Evolutionary conservation across 2,888 invertebrate genomes (phyloP), one percentile per base, ranked within the genome.

Genomic region (Harpalus rufipes): DNA sequence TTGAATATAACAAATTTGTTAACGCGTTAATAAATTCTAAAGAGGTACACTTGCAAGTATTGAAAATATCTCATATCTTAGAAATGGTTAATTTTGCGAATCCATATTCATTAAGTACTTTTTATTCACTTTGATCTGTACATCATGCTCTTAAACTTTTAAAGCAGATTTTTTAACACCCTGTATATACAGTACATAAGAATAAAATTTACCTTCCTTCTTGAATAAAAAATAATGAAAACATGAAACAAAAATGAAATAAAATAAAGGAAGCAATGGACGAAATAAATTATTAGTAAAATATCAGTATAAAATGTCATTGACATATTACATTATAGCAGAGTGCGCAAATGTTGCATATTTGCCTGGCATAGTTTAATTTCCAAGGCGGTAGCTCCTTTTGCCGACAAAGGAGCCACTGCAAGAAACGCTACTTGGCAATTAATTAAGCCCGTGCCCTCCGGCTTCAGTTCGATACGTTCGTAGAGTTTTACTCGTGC

Each of bases 361-460:
- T 89, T 89, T 89, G 88, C 89, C 88, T 90, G 91, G 90, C 91
- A 91, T 90, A 90, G 91, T 91, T 91, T 90, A 90, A 91, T 91
- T 90, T 89, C 89, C 90, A 88, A 88, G 87, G 87, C 88, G 88
- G 89, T 88, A 88, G 88, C 88, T 87, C 88, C 87, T 84, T 61
- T 86, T 87, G 90, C 91, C 91, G 91, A 90, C 91, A 91, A 91
- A 90, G 84, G 91, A 88, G 87, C 32, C 87, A 87, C 86, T 83
- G 83, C 87, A 87, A 89, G 88, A 88, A 88, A 89, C 87, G 87
- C 88, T 87, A 88, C 86, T 87, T 87, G 87, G 87, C 88, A 88
- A 89, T 89, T 90, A 90, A 90, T 90, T 90, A 89, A 89, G 84
- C 84, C 51, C 51, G 14, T 84, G 84, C 78, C 84, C 78, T 78